A percentile compares a stretch with the other conserved stretches of the same genome.
phyloP scores from a whole-genome alignment of 2,797 vertebrate species.

The Loris lydekkerianus region DNA sequence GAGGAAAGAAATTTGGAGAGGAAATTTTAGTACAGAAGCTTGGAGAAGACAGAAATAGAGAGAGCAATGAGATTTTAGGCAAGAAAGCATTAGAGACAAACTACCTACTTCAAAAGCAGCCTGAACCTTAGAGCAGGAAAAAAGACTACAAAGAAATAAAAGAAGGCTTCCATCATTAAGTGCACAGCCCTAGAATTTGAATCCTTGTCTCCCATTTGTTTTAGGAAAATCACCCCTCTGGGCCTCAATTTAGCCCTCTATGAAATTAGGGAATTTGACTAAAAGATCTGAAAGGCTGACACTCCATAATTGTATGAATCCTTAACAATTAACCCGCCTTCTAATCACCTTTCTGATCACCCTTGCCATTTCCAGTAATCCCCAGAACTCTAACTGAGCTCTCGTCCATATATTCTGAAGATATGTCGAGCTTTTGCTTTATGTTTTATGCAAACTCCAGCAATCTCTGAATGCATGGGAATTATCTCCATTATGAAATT shows the following conservation, averaged over 20 bases:
- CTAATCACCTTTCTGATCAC: background rate
- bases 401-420: background rate
- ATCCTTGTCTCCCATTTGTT: background rate
- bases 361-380: background rate
- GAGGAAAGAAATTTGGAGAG: background rate
- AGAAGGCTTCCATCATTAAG: background rate
- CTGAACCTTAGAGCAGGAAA: background rate
- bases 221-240: background rate
- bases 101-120: background rate
- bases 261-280: background rate
- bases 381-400: background rate
- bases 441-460: background rate
- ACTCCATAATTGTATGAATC: background rate
- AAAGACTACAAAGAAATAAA: background rate
- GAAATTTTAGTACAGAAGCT: background rate
- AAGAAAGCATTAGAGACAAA: conserved; percentile 33
- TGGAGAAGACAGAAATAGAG: background rate
- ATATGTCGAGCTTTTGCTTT: background rate
- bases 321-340: background rate
- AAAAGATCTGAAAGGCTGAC: background rate
- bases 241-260: background rate
- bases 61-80: background rate
- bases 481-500: conserved; percentile 24
- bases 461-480: background rate
- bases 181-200: background rate